These are phyloP conservation scores for Camptogramma bilineatum DNA, from an alignment of 2,888 invertebrate genomes.

Conservation along the genomic window DNA sequence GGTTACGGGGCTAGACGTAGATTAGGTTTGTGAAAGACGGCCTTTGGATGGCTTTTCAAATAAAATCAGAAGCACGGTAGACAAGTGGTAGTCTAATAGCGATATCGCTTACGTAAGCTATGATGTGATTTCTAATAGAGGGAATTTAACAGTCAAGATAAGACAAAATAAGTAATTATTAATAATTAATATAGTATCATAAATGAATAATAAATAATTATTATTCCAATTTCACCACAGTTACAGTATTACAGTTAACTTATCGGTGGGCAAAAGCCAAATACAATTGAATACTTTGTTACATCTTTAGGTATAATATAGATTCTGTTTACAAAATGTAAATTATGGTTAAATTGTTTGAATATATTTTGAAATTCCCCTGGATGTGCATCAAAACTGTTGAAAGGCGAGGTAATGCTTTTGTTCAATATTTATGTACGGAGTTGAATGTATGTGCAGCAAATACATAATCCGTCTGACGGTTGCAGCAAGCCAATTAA, in stretches of 20 bases:
- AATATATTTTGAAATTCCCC: too few relatives aligned
- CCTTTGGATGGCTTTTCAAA: neutral
- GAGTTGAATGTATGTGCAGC: conserved; percentile 3
- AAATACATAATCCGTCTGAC: conserved; percentile 38
- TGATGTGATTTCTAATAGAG: too few relatives aligned
- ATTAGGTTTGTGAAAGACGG: conserved; percentile 28
- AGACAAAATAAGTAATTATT: too few relatives aligned
- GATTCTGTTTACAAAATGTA: neutral
- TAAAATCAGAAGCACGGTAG: neutral
- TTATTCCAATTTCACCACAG: too few relatives aligned
- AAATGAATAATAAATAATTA: too few relatives aligned
- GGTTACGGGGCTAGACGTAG: conserved; percentile 32
- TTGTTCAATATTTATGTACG: conserved; percentile 2
- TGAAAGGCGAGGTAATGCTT: neutral
- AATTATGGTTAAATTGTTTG: neutral
- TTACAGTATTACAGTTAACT: too few relatives aligned
- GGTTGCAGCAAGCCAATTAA: conserved; percentile 66
- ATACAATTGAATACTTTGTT: too few relatives aligned
- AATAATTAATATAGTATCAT: too few relatives aligned
- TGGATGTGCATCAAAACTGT: neutral
- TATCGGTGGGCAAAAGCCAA: neutral
- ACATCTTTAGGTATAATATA: neutral
- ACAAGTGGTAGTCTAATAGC: neutral
- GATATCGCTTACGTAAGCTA: too few relatives aligned
- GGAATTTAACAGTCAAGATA: too few relatives aligned